These are phyloP conservation scores for Mesembrinibis cayennensis DNA, from an alignment of 2,113 vertebrate species.

Conservation along the genomic window DNA sequence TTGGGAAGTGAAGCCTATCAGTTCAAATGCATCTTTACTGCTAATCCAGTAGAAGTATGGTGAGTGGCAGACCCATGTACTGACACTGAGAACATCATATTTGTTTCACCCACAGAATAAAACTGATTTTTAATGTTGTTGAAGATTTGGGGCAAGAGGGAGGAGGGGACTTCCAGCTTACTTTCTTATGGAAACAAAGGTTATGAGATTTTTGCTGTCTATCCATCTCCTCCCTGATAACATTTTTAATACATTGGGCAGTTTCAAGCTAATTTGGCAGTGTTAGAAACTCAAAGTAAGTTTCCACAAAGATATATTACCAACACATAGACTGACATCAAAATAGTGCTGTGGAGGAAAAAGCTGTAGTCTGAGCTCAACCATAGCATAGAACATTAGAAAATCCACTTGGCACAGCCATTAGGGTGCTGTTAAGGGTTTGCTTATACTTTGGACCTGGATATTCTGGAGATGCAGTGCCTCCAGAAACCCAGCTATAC, in stretches of 20 bases:
- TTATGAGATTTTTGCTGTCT: not conserved
- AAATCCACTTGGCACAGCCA: not conserved
- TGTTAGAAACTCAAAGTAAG: not conserved
- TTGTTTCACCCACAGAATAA: not conserved
- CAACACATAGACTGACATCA: not conserved
- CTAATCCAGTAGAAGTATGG: not conserved
- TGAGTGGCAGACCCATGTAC: not conserved
- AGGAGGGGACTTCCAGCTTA: not conserved
- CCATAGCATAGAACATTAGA: too few species aligned
- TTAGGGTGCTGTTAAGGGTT: not conserved
- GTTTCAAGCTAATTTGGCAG: not conserved
- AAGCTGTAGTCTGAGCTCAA: not conserved
- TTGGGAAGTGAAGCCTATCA: not conserved
- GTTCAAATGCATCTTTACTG: not conserved
- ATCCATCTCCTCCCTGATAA: not conserved
- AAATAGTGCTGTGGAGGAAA: not conserved
- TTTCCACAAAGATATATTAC: not conserved
- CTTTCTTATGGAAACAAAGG: not conserved
- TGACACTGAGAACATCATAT: not conserved
- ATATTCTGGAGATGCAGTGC: not conserved
- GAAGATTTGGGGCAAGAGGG: not conserved
- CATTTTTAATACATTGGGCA: not conserved
- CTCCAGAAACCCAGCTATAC: not conserved
- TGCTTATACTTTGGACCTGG: not conserved
- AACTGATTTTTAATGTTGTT: not conserved